Conservation (phyloP, 1,140 invertebrate species). For the Ladona fulva region DNA sequence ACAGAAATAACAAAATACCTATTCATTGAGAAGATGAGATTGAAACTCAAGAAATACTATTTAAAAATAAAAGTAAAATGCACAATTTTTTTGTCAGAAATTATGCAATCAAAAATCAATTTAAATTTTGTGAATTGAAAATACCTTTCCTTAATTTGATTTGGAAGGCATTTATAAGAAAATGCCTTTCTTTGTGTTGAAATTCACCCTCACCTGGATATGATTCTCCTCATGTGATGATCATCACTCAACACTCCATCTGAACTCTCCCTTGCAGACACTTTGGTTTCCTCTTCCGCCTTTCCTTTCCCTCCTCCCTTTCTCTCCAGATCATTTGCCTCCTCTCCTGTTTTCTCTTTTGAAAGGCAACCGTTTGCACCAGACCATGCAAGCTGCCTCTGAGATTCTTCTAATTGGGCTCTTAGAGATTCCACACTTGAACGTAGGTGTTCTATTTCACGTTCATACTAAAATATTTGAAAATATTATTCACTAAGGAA, state of each 20-base stretch:
- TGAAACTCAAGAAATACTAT: no score
- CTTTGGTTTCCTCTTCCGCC: conserved; percentile 18
- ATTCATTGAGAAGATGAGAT: no score
- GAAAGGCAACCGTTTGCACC: background rate
- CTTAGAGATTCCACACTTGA: conserved; percentile 63
- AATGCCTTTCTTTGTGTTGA: no score
- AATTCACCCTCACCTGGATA: conserved; percentile 19
- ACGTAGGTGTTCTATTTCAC: conserved; percentile 69
- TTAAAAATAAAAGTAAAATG: no score
- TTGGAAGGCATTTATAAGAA: no score
- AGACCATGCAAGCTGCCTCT: conserved; percentile 25
- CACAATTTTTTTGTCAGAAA: no score
- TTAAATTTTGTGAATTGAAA: no score
- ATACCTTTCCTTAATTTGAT: no score
- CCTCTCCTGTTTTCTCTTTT: background rate
- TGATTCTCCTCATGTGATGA: conserved; percentile 12
- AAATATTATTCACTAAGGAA: no score
- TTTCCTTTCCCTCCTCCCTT: conserved; percentile 43
- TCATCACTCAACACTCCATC: background rate
- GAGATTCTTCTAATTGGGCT: conserved; percentile 50
- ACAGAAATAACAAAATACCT: no score
- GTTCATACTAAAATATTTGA: conserved; percentile 45
- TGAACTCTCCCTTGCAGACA: background rate
- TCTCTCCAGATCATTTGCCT: conserved; percentile 29
- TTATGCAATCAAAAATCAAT: no score